Conservation (phyloP, 2,113 vertebrate species). For the Ivindomyrus marchei region DNA sequence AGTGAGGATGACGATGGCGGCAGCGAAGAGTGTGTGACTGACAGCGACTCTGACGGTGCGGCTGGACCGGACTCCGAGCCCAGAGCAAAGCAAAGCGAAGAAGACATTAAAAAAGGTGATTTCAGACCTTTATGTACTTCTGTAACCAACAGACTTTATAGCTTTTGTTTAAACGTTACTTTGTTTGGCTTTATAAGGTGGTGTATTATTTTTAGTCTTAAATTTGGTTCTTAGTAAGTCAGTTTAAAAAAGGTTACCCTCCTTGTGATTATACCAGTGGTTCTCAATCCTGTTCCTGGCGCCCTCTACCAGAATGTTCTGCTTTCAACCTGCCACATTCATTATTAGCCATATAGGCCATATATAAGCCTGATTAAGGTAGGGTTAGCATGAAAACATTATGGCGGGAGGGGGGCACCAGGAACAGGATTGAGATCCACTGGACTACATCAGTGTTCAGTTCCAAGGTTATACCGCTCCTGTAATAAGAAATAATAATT, state of each 20-base stretch:
- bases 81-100: neutral
- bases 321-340: too few species aligned
- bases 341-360: too few species aligned
- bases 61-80: neutral
- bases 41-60: conserved; percentile 8
- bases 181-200: neutral
- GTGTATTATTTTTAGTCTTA: neutral
- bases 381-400: too few species aligned
- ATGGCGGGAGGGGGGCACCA: too few species aligned
- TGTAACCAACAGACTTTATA: neutral
- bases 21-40: conserved; percentile 12
- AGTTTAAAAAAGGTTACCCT: neutral
- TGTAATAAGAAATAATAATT: neutral
- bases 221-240: neutral
- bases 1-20: neutral
- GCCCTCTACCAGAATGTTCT: too few species aligned
- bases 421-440: too few species aligned
- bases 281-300: too few species aligned
- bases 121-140: neutral
- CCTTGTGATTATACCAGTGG: neutral
- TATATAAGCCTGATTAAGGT: too few species aligned
- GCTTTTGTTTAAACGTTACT: neutral
- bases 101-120: conserved; percentile 32
- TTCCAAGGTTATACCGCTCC: neutral
- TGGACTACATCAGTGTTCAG: neutral